phyloP scores from a whole-genome alignment of 2,888 invertebrate species.

The Agrotis ipsilon region DNA sequence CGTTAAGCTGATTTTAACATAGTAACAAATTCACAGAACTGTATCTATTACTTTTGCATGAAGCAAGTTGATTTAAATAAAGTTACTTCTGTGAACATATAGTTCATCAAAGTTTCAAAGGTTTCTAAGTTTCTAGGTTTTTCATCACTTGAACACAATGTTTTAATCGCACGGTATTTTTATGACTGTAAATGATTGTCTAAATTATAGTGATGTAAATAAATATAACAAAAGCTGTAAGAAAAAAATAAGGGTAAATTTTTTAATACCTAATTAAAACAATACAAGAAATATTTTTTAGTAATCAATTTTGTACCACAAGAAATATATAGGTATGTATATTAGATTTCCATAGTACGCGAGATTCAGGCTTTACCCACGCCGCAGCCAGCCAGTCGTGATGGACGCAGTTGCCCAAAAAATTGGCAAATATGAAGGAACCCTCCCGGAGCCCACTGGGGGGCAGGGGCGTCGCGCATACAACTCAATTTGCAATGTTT shows the following conservation, averaged over 20 bases:
- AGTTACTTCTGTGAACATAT: background rate
- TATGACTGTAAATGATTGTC: background rate
- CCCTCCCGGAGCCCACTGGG: constrained; percentile 13
- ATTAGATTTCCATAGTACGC: background rate
- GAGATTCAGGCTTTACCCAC: background rate
- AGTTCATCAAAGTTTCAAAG: background rate
- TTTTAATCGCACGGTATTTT: too few relatives aligned
- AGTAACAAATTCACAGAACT: constrained; percentile 9
- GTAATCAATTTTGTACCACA: background rate
- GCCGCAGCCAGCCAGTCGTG: constrained; percentile 41
- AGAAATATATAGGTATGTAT: background rate
- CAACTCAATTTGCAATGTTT: constrained; percentile 67
- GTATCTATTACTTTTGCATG: constrained; percentile 6
- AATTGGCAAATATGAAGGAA: constrained; percentile 65
- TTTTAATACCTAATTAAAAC: too few relatives aligned
- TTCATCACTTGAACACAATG: background rate
- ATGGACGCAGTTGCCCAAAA: constrained; percentile 63
- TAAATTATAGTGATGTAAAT: background rate
- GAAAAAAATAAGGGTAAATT: background rate
- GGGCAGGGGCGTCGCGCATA: constrained; percentile 36
- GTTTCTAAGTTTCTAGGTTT: background rate
- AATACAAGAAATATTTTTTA: background rate
- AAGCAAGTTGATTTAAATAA: constrained; percentile 1
- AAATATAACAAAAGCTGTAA: background rate
- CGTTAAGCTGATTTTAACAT: constrained; percentile 22